Percentiles rank a stretch among this genome's conserved stretches.
These are phyloP conservation scores for Macheiramphus alcinus DNA, from an alignment of 2,113 vertebrate genomes.

Conservation along the genomic window DNA sequence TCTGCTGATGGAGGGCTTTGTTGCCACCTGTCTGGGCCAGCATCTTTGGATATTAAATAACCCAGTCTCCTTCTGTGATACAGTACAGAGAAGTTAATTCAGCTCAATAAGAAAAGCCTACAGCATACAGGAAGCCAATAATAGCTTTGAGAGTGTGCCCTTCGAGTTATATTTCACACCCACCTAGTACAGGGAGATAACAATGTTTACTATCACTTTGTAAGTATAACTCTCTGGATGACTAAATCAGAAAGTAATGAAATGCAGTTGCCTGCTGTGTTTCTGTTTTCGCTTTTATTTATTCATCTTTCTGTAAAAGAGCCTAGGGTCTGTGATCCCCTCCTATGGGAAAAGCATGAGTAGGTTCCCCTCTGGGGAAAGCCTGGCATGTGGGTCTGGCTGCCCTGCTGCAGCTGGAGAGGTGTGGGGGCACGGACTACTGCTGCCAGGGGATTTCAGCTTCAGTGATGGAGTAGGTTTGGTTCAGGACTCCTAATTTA, in stretches of 20 bases:
- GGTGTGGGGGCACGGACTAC: not conserved
- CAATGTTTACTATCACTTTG: constrained; percentile 35
- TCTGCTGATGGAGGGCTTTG: not conserved
- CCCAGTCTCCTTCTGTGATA: not conserved
- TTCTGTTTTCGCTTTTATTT: not conserved
- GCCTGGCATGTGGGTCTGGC: not conserved
- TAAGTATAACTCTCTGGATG: not conserved
- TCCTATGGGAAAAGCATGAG: not conserved
- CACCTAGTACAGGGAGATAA: constrained; percentile 36
- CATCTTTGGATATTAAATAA: not conserved
- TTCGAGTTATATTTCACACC: constrained; percentile 10
- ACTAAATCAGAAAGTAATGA: constrained; percentile 22
- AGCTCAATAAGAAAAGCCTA: not conserved
- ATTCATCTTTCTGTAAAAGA: not conserved
- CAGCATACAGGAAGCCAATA: not conserved
- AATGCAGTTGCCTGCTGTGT: not conserved
- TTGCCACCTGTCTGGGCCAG: not conserved
- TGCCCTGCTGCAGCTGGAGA: not conserved
- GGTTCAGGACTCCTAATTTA: not conserved
- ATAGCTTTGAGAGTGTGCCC: not conserved
- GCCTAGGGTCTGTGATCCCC: not conserved
- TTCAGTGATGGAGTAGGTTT: not conserved
- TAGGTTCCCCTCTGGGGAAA: not conserved
- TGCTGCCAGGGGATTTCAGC: not conserved
- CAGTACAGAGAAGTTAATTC: not conserved